These are phyloP conservation scores for Catamblyrhynchus diadema DNA, from an alignment of 2,797 vertebrate genomes.

Conservation along the genomic window DNA sequence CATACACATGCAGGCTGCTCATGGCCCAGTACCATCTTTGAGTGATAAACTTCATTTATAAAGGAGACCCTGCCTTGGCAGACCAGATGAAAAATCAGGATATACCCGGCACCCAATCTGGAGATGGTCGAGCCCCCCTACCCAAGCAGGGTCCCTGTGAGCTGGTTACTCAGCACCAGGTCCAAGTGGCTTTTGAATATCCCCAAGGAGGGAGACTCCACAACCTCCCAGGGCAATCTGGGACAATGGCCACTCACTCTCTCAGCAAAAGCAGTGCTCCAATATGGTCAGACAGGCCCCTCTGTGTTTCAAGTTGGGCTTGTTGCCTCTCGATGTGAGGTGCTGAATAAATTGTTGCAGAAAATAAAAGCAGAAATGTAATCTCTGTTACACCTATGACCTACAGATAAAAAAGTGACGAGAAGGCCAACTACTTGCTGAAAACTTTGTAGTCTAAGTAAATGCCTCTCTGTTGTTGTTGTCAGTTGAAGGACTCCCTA, in stretches of 20 bases:
- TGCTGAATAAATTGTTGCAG: neutral
- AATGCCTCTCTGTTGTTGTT: neutral
- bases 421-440: neutral
- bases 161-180: neutral
- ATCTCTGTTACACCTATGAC: too few relatives aligned
- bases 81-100: neutral
- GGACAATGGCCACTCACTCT: neutral
- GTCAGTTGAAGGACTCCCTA: neutral
- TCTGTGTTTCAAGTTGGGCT: neutral
- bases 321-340: neutral
- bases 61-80: neutral
- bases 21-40: neutral
- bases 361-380: neutral
- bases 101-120: neutral
- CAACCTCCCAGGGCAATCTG: neutral
- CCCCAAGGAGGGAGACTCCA: neutral
- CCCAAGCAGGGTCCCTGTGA: neutral
- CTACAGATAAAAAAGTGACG: neutral
- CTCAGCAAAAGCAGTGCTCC: neutral
- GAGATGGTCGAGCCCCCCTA: fast-evolving
- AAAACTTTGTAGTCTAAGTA: neutral
- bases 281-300: neutral
- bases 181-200: neutral
- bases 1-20: neutral
- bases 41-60: neutral